Percentiles rank a stretch among this genome's conserved stretches.
These are phyloP conservation scores for Drosophila robusta DNA, from an alignment of 2,888 invertebrate genomes.

Conservation along the genomic window DNA sequence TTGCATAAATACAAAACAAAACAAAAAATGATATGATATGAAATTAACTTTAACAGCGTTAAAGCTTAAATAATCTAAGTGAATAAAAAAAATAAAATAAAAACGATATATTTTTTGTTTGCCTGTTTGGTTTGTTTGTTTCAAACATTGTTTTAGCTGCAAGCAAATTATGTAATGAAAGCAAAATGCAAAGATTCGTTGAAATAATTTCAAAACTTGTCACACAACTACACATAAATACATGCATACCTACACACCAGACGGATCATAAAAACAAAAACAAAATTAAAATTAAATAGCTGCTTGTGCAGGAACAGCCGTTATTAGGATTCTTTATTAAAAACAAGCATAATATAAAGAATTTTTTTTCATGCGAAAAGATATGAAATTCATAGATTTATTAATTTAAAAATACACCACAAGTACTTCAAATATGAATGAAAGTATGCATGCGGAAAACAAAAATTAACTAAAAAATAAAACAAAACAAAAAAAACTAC, in stretches of 20 bases:
- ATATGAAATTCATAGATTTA: slow-evolving; percentile 81
- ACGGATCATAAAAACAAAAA: slow-evolving; percentile 47
- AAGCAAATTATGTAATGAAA: slow-evolving; percentile 74
- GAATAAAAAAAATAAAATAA: slow-evolving; percentile 23
- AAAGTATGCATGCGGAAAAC: slow-evolving; percentile 62
- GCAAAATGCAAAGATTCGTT: slow-evolving; percentile 57
- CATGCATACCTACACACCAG: slow-evolving; percentile 49
- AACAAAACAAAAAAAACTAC: slow-evolving; percentile 49
- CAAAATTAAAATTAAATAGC: slow-evolving; percentile 43
- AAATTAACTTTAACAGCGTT: slow-evolving; percentile 43
- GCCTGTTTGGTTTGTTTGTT: slow-evolving; percentile 69
- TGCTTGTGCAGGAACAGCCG: slow-evolving; percentile 53
- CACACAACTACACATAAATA: slow-evolving; percentile 48
- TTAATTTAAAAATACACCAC: slow-evolving; percentile 77
- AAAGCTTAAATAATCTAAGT: slow-evolving; percentile 52
- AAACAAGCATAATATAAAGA: slow-evolving; percentile 63
- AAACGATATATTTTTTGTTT: slow-evolving; percentile 60
- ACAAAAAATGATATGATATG: slow-evolving; percentile 46
- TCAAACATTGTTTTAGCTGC: slow-evolving; percentile 79
- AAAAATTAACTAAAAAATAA: slow-evolving; percentile 53
- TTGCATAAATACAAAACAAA: slow-evolving; percentile 44
- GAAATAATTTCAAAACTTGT: slow-evolving; percentile 56
- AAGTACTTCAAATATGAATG: slow-evolving; percentile 69
- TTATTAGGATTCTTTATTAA: slow-evolving; percentile 67
- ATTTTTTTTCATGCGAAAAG: slow-evolving; percentile 75